phyloP scores from a whole-genome alignment of 2,797 vertebrate species.

The Urocyon cinereoargenteus region DNA sequence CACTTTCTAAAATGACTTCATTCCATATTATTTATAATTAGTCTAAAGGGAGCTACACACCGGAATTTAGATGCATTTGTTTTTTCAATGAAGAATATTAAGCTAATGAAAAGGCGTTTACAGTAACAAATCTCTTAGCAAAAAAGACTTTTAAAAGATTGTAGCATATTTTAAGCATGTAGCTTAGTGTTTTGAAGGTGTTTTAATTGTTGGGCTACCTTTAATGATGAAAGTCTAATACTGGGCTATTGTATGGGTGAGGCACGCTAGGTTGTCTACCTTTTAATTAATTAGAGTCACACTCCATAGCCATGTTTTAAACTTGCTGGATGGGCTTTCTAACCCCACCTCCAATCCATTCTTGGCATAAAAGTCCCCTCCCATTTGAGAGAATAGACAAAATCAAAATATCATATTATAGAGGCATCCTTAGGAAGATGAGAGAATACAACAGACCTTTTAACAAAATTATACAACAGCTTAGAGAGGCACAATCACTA shows the following conservation, averaged over 20 bases:
- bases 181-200: neutral
- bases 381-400: neutral
- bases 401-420: neutral
- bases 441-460: neutral
- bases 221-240: neutral
- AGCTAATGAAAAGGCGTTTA: neutral
- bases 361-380: neutral
- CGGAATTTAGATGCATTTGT: neutral
- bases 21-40: neutral
- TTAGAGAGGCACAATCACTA: neutral
- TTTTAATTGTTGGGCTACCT: neutral
- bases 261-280: neutral
- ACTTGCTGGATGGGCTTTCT: neutral
- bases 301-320: neutral
- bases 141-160: neutral
- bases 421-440: neutral
- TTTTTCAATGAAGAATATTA: neutral
- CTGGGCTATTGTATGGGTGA: neutral
- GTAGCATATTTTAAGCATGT: neutral
- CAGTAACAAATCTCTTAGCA: neutral
- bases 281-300: neutral
- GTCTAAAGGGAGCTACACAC: neutral
- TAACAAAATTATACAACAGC: neutral
- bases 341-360: neutral
- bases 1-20: neutral